A percentile compares a stretch with the other conserved stretches of the same genome.
phyloP scores from a whole-genome alignment of 2,113 vertebrate species.

The Polypterus bichir region DNA sequence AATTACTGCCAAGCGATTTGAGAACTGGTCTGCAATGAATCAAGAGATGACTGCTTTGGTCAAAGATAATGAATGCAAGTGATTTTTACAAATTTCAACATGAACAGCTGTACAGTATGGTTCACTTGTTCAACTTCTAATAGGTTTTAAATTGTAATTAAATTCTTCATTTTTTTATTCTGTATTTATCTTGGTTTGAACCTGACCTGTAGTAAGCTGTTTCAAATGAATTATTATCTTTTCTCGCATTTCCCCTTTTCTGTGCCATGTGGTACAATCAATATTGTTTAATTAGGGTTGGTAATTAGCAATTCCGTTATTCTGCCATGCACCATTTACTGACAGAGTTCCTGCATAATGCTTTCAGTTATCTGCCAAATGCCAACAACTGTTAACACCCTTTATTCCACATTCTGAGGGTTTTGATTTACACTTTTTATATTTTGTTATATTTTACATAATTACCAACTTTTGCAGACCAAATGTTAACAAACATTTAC shows the following conservation, averaged over 20 bases:
- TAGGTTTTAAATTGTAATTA: neutral
- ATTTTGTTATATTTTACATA: too few species aligned
- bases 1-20: too few species aligned
- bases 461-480: too few species aligned
- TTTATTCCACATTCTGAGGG: too few species aligned
- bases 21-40: too few species aligned
- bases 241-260: too few species aligned
- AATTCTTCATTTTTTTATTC: neutral
- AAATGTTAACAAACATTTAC: too few species aligned
- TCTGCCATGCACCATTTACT: neutral
- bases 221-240: neutral
- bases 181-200: neutral
- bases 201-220: neutral
- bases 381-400: too few species aligned
- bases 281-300: conserved; percentile 17
- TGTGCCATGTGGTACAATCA: conserved; percentile 1
- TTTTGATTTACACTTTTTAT: too few species aligned
- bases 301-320: conserved; percentile 1
- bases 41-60: too few species aligned
- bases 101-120: neutral
- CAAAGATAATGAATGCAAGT: too few species aligned
- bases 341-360: conserved; percentile 1
- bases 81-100: too few species aligned
- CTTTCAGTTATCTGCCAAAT: neutral
- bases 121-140: neutral